Percentiles rank a stretch among this genome's conserved stretches.
phyloP scores from a whole-genome alignment of 2,113 vertebrate genomes.

The Murina feae region DNA sequence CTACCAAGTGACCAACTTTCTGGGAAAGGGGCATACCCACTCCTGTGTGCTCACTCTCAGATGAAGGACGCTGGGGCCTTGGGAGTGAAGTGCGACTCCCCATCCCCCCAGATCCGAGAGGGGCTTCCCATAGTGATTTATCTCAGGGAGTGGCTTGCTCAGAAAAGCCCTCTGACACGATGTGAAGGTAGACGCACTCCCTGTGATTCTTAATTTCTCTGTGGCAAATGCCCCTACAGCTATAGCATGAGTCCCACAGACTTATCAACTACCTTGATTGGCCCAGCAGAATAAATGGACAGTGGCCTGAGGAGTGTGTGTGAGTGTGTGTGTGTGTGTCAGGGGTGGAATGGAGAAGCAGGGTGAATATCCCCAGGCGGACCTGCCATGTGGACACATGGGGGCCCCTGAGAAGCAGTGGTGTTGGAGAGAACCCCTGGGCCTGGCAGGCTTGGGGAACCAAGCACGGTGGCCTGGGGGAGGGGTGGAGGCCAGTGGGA shows the following conservation, averaged over 20 bases:
- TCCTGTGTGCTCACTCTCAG: background rate
- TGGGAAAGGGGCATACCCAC: background rate
- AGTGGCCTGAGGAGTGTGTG: background rate
- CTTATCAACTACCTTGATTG: too few relatives aligned
- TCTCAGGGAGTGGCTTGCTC: background rate
- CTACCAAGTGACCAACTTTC: background rate
- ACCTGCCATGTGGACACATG: fast-evolving
- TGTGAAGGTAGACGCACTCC: background rate
- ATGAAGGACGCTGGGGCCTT: too few relatives aligned
- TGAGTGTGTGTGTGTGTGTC: too few relatives aligned
- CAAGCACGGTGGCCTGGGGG: conserved; percentile 64
- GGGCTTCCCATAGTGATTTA: background rate
- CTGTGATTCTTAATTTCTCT: background rate
- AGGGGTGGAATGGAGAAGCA: background rate
- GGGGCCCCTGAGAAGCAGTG: background rate
- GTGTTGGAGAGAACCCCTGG: background rate
- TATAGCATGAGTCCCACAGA: background rate
- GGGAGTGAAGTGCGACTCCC: fast-evolving
- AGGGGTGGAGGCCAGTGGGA: conserved; percentile 21
- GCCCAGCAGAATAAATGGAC: background rate
- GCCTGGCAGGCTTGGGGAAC: background rate
- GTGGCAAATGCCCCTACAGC: background rate
- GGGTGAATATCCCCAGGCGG: background rate
- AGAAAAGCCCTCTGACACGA: background rate
- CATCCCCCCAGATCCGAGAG: background rate